Evolutionary conservation across 2,888 invertebrate genomes (phyloP), one percentile per base, ranked within the genome.

Genomic region (Ditylenchus weischeri): DNA sequence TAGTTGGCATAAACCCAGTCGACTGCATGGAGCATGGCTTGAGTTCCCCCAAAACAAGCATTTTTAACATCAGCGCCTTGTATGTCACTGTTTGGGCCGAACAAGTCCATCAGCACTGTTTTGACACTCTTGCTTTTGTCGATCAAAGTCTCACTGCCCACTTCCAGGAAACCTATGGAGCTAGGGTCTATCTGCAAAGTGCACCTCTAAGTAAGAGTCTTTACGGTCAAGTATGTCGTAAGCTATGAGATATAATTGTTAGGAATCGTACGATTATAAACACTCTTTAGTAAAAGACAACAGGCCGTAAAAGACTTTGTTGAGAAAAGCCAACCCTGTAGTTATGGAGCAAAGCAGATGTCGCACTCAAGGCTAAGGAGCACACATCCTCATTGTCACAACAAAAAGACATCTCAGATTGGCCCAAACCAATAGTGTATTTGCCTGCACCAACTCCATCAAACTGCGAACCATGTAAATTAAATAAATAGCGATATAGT

Each of bases 121-220:
- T 98, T 99, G 0, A 96, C 93, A 84, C 93, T 93, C 86, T 99
- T 99, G 76, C 95, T 96, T 86, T 98, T 98, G 85, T 99, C 98
- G 69, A 98, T 88, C 64, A 98, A 90, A 0, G 98, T 96, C 85
- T 99, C 98, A 0, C 96, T 98, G 64, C 98, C 98, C 36, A 99
- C 96, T 86, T 94, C 94, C 65, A 98, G 85, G 19, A 91, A 89
- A 0, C 98, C 98, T 77, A 98, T 90, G 70, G 91, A 89, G 73
- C 87, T 86, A 60, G 90, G 86, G 10, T 90, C 88, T 48, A 96
- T 88, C 64, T 81, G 35, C 66, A 77, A 48, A 29, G n/a, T 10
- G 43, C 11, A 43, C 3, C 13, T 43, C 15, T 43, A 15, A 43
- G 43, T 13, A 6, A 43, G 5, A 15, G 15, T 43, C 10, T 54